Evolutionary conservation across 2,888 invertebrate genomes (phyloP), one percentile per base, ranked within the genome.

Genomic region (Volucella zonaria): DNA sequence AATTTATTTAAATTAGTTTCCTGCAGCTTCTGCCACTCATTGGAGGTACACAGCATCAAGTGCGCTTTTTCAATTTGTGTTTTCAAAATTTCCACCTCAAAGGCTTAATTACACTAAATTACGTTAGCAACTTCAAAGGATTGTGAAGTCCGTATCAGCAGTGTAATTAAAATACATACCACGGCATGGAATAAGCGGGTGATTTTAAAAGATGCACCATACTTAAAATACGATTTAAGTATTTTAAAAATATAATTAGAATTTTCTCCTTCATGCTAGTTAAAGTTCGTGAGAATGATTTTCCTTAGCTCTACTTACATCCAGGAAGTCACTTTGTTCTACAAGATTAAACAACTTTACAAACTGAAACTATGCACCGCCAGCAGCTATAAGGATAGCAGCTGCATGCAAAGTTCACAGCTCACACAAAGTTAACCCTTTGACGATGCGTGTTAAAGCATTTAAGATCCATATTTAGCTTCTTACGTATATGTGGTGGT

Each of bases 381-480:
- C n/a, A 40, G 15, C 23, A 75, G 3, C 6, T 31, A 6, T 31
- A 31, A 31, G 18, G 18, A n/a, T 18, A 47, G 40, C 62, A 38
- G 43, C 64, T 66, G 64, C 79, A 79, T 66, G 73, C 58, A 73
- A 79, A 66, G 66, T 66, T 79, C 71, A 78, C 58, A 49, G 49
- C 43, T 31, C 11, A 42, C 45, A 49, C 54, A 67, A 61, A 74
- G 54, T 68, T 45, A 18, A 43, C 47, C 80, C 66, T 45, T 1
- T 1, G n/a, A 54, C 80, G 67, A 75, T 75, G 80, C 67, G 80
- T 80, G 80, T 56, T 68, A 15, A 54, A 56, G 54, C 67, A 52
- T 38, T 80, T 80, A 61, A 54, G 79, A 75, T 80, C 67, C 68
- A 75, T 74, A 67, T 80, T 68, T 74, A 80, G 74, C 74, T 47